phyloP scores from a whole-genome alignment of 2,113 vertebrate genomes.

The Sinocyclocheilus grahami region DNA sequence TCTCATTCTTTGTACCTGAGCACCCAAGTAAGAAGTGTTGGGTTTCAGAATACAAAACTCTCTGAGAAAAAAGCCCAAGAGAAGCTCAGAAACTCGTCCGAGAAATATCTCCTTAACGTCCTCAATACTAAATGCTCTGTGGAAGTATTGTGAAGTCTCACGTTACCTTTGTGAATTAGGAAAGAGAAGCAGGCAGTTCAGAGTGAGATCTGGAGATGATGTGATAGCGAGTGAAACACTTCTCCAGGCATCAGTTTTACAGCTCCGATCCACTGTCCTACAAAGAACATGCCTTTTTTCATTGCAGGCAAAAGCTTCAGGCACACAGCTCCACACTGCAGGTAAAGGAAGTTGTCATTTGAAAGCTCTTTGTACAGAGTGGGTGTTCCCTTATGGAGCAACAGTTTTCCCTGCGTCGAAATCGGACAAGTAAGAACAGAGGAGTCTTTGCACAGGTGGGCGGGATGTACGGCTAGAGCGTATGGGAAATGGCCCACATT shows the following conservation, averaged over 20 bases:
- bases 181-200: slow-evolving; percentile 34
- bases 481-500: slow-evolving; percentile 3
- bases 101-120: background rate
- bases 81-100: slow-evolving; percentile 2
- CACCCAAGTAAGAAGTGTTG: slow-evolving; percentile 54
- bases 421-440: slow-evolving; percentile 59
- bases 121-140: background rate
- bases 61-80: slow-evolving; percentile 55
- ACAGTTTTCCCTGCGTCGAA: slow-evolving; percentile 53
- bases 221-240: background rate
- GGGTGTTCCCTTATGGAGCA: slow-evolving; percentile 58
- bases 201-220: background rate
- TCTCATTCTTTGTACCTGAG: slow-evolving; percentile 10
- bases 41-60: slow-evolving; percentile 59
- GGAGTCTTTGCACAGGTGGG: slow-evolving; percentile 40
- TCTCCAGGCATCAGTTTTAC: background rate
- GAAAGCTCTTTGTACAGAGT: slow-evolving; percentile 61
- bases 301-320: background rate
- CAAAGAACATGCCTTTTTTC: slow-evolving; percentile 18
- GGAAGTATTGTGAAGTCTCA: slow-evolving; percentile 18
- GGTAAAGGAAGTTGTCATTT: slow-evolving; percentile 61
- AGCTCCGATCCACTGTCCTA: background rate
- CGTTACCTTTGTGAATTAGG: slow-evolving; percentile 49
- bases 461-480: slow-evolving; percentile 7
- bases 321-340: slow-evolving; percentile 20